A percentile compares a stretch with the other conserved stretches of the same genome.
phyloP scores from a whole-genome alignment of 2,113 vertebrate species.

The Cyrtonyx montezumae region DNA sequence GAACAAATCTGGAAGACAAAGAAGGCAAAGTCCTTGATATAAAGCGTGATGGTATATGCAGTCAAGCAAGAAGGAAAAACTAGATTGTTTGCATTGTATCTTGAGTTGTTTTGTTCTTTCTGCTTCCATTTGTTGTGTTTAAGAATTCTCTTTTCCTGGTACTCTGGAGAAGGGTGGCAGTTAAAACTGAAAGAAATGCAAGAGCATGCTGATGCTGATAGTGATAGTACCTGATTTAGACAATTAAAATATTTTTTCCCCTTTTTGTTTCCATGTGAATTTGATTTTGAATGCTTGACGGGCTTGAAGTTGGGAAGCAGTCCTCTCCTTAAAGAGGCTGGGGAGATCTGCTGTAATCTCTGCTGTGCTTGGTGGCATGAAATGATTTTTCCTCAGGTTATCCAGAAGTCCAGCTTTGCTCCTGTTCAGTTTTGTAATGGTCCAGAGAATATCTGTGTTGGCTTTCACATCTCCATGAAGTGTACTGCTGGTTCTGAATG shows the following conservation, averaged over 20 bases:
- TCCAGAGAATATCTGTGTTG: rapidly evolving
- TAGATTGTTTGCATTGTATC: background rate
- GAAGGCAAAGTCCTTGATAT: background rate
- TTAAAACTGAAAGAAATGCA: background rate
- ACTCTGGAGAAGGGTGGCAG: background rate
- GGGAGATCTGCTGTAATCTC: background rate
- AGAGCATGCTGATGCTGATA: background rate
- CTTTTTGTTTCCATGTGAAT: background rate
- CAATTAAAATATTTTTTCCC: background rate
- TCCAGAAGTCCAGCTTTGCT: background rate
- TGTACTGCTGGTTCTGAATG: background rate
- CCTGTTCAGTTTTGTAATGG: background rate
- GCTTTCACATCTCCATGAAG: background rate
- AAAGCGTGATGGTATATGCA: background rate
- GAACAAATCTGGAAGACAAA: background rate
- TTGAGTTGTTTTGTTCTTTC: background rate
- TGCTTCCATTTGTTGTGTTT: background rate
- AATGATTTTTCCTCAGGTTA: background rate
- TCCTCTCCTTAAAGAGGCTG: background rate
- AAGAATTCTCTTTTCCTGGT: background rate
- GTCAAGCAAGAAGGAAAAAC: background rate
- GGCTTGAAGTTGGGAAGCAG: background rate
- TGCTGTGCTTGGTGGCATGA: background rate
- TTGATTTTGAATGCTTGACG: background rate
- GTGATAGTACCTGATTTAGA: background rate